Base-by-base conservation (phyloP, 1,140 invertebrate species). In the Xylocopa sonorina region DNA sequence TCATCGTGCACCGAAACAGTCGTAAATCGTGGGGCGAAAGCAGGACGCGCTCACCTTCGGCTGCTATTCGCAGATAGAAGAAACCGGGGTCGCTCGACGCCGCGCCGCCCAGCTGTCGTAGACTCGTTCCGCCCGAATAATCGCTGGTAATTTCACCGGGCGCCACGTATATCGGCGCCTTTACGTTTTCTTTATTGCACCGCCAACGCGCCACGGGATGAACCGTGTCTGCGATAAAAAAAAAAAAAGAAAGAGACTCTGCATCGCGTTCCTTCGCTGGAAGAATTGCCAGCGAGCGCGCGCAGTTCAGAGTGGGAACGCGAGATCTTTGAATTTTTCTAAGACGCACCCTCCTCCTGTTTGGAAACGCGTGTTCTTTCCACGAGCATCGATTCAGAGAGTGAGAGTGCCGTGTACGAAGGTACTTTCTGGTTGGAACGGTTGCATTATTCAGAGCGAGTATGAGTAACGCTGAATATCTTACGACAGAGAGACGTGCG, bases 41-140 rank as follows among this genome's bases (percentile, higher is more conserved):
- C 38, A 53, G 67, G 62, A 16, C 68, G 66, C 64, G 73, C 66
- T 77, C 71, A 72, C 68, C 81, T 75, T 68, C 29, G 32, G 68
- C 76, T 78, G 76, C 82, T 84, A 84, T 84, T 84, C 66, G 66
- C 77, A 51, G 81, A 80, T 66, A 67, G 69, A 60, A 67, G 71
- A 51, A 80, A 66, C 64, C 73, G 72, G 51, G 50, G 41, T 57
- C 63, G n/a, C 7, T 21, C 27, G 55, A 29, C 41, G 62, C 38
- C 38, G 43, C n/a, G 69, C 74, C 38, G 34, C 63, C 32, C 64
- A 48, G 53, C 68, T 63, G 63, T 66, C 62, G 73, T 46, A 55
- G n/a, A n/a, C 63, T 68, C 55, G 18, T 71, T 41, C 4, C 27
- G 53, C 27, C 74, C 76, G 68, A 71, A 78, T 78, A 78, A 78